These are phyloP conservation scores for Rallus limicola DNA, from an alignment of 2,113 vertebrate species.

Conservation along the genomic window DNA sequence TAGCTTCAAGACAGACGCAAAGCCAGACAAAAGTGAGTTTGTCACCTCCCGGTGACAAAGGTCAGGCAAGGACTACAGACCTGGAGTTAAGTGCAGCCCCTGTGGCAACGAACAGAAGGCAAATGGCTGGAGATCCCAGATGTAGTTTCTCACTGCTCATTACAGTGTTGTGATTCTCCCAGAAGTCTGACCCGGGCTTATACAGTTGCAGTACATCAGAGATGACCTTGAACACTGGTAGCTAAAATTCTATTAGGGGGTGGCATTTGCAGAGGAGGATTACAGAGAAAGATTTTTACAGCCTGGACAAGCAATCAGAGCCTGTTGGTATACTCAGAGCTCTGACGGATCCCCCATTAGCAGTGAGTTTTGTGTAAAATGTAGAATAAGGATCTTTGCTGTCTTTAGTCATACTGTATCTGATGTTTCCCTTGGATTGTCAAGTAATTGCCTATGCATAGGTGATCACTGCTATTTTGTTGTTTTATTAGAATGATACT, in stretches of 20 bases:
- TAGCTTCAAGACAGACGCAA: neutral
- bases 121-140: neutral
- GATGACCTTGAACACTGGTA: neutral
- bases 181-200: neutral
- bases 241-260: neutral
- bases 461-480: neutral
- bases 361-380: neutral
- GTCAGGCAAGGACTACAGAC: neutral
- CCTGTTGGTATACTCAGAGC: rapidly evolving
- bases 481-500: neutral
- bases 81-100: neutral
- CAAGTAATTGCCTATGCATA: neutral
- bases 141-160: neutral
- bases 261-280: neutral
- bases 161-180: rapidly evolving
- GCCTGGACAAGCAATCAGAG: neutral
- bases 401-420: neutral
- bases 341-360: neutral
- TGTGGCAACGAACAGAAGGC: neutral
- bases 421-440: neutral
- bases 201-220: neutral
- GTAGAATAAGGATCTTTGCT: neutral
- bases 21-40: neutral
- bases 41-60: neutral
- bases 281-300: neutral